A percentile compares a stretch with the other conserved stretches of the same genome.
These are phyloP conservation scores for Trisateles emortualis DNA, from an alignment of 2,888 invertebrate species.

Conservation along the genomic window DNA sequence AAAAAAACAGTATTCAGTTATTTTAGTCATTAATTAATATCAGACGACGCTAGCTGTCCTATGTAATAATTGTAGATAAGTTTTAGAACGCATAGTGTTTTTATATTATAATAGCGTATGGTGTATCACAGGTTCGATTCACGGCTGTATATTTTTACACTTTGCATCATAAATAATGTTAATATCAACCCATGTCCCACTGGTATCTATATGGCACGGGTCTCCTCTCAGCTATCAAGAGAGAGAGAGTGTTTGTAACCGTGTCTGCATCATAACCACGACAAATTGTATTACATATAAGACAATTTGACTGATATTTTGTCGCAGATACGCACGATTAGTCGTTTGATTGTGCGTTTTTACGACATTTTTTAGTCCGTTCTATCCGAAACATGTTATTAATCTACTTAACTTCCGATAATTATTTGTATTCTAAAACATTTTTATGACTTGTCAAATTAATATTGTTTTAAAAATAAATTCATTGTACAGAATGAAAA, in stretches of 20 bases:
- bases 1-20: no score
- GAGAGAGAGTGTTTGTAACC: no score
- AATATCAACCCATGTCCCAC: no score
- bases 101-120: constrained; percentile 41
- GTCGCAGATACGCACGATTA: not conserved
- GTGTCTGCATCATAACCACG: no score
- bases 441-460: constrained; percentile 28
- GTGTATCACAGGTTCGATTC: constrained; percentile 33
- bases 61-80: constrained; percentile 37
- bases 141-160: constrained; percentile 51
- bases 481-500: not conserved
- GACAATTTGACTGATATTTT: not conserved
- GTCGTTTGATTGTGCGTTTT: not conserved
- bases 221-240: no score
- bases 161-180: constrained; percentile 32
- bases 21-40: not conserved
- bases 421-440: constrained; percentile 21
- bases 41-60: not conserved
- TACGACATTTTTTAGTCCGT: not conserved
- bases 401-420: constrained; percentile 20
- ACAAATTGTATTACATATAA: no score
- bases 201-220: no score
- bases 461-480: constrained; percentile 19
- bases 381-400: constrained; percentile 6
- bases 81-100: constrained; percentile 50